Conservation (phyloP, 1,140 invertebrate species). For the Macrobrachium rosenbergii region DNA sequence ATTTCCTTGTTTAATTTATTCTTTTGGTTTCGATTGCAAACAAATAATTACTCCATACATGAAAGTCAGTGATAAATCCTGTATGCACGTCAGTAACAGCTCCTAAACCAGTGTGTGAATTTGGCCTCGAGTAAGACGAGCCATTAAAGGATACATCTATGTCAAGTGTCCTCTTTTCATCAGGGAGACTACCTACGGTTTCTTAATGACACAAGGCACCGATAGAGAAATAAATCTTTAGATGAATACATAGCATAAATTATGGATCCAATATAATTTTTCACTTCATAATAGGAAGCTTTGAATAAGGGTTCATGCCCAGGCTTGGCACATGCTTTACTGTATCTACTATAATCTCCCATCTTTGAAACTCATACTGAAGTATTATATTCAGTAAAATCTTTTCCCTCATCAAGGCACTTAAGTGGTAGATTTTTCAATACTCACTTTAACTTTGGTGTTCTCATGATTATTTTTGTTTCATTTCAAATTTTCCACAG, state of each 20-base stretch:
- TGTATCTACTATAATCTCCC: conserved; percentile 15
- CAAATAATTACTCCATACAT: conserved; percentile 18
- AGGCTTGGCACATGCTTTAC: background rate
- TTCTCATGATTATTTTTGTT: background rate
- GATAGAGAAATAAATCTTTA: background rate
- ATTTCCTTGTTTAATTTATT: background rate
- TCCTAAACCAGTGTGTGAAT: conserved; percentile 34
- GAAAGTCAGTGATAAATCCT: conserved; percentile 13
- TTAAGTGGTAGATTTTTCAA: background rate
- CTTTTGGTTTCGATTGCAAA: background rate
- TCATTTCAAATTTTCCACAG: background rate
- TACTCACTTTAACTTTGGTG: background rate
- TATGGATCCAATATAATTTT: background rate
- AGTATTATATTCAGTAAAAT: background rate
- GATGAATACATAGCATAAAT: background rate
- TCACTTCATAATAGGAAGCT: background rate
- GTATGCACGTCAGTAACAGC: conserved; percentile 3
- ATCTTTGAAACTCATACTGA: background rate
- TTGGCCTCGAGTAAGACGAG: conserved; percentile 24
- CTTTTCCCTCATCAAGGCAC: background rate
- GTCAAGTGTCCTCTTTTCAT: conserved; percentile 26
- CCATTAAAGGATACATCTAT: conserved; percentile 28
- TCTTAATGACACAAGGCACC: background rate
- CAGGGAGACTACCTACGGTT: background rate
- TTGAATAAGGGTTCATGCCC: background rate